Conservation (phyloP, 2,797 vertebrate genomes). For the Odontamblyopus lacepedii region DNA sequence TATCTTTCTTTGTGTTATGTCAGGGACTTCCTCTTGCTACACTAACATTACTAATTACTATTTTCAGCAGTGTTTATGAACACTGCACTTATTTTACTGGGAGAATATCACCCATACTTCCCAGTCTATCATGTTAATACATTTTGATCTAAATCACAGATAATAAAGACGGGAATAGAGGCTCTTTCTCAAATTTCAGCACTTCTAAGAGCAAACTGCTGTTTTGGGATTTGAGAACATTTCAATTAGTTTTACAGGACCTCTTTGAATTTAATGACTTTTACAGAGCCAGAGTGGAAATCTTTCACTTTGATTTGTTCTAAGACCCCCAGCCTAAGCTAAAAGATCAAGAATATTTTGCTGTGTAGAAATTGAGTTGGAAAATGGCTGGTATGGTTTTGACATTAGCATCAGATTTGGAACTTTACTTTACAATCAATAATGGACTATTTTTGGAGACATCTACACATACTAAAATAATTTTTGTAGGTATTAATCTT, state of each 20-base stretch:
- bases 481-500: neutral
- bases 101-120: neutral
- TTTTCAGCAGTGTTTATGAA: slow-evolving; percentile 4
- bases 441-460: neutral
- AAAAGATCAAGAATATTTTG: slow-evolving; percentile 28
- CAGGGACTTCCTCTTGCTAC: slow-evolving; percentile 44
- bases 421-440: neutral
- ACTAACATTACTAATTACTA: slow-evolving; percentile 8
- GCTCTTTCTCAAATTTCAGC: slow-evolving; percentile 16
- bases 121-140: slow-evolving; percentile 10
- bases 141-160: slow-evolving; percentile 23
- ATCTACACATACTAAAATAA: neutral
- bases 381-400: slow-evolving; percentile 31
- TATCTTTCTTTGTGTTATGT: slow-evolving; percentile 33
- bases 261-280: slow-evolving; percentile 54
- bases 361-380: slow-evolving; percentile 26
- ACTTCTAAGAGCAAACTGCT: slow-evolving; percentile 30
- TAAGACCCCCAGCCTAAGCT: slow-evolving; percentile 31
- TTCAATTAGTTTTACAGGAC: slow-evolving; percentile 50
- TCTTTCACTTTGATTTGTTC: slow-evolving; percentile 51
- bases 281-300: slow-evolving; percentile 67
- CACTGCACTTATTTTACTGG: slow-evolving; percentile 17
- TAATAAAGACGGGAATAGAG: slow-evolving; percentile 19
- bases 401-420: slow-evolving; percentile 17
- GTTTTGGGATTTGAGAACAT: slow-evolving; percentile 43